Evolutionary conservation across 1,140 invertebrate species (phyloP).

Genomic region (Sycobia sp.): DNA sequence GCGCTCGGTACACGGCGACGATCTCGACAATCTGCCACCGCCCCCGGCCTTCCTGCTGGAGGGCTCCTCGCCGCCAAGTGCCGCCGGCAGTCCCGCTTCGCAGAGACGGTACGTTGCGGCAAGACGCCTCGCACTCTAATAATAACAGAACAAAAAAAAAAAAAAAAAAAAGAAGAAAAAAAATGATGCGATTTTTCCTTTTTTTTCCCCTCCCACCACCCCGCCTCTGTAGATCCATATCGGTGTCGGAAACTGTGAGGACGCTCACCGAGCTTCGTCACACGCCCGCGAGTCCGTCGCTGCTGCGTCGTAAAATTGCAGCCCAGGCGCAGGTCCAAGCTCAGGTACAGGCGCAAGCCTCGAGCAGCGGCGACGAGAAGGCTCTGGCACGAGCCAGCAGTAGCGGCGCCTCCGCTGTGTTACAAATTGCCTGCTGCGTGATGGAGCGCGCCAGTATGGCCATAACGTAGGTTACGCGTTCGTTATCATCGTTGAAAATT

Average conservation of each 20-base stretch:
- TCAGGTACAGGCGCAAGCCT: conserved; percentile 26
- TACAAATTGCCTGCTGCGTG: conserved; percentile 48
- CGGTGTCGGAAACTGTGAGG: conserved; percentile 85
- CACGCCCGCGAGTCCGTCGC: conserved; percentile 81
- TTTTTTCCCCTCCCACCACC: too few species aligned
- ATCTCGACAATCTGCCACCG: conserved; percentile 76
- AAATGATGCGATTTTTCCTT: too few species aligned
- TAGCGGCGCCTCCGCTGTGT: conserved; percentile 30
- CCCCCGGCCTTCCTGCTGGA: conserved; percentile 83
- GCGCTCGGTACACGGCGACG: conserved; percentile 46
- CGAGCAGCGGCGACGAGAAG: conserved; percentile 25
- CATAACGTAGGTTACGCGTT: conserved; percentile 15
- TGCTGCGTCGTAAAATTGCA: conserved; percentile 69
- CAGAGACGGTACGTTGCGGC: conserved; percentile 42
- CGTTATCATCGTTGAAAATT: too few species aligned
- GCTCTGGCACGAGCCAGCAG: conserved; percentile 3
- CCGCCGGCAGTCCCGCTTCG: conserved; percentile 52
- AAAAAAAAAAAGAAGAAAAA: not conserved
- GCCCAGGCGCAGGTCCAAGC: conserved; percentile 41
- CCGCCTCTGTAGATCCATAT: conserved; percentile 53
- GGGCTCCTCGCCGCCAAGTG: conserved; percentile 51
- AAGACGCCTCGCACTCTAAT: too few species aligned
- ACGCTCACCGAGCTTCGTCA: conserved; percentile 83
- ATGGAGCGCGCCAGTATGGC: conserved; percentile 42
- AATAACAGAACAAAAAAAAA: not conserved